Percentiles rank a stretch among this genome's conserved stretches.
Evolutionary conservation across 2,888 invertebrate species (phyloP).

Genomic region (Conops quadrifasciatus): DNA sequence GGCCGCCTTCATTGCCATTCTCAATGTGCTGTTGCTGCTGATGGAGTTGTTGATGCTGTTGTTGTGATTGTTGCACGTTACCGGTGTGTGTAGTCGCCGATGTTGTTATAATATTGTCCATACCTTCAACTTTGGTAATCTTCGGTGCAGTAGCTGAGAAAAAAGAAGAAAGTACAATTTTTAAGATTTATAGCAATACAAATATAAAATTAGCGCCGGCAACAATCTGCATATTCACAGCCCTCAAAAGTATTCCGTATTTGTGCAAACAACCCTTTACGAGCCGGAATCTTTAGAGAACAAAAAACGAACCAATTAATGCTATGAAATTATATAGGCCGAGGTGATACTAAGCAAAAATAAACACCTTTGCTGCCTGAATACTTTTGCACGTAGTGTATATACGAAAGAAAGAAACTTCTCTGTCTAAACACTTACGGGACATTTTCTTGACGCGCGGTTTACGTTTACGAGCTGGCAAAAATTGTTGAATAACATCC

Average conservation of each 20-base stretch:
- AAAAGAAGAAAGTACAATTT: not conserved
- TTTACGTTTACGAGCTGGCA: conserved; percentile 68
- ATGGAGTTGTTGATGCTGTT: conserved; percentile 51
- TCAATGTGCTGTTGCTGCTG: conserved; percentile 53
- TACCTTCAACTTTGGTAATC: conserved; percentile 62
- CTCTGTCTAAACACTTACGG: conserved; percentile 51
- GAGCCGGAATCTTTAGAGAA: too few species aligned
- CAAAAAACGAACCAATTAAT: not conserved
- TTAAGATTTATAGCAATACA: too few species aligned
- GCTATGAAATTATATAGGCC: not conserved
- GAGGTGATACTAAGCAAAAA: too few species aligned
- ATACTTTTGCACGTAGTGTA: too few species aligned
- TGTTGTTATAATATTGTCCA: conserved; percentile 62
- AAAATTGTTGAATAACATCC: conserved; percentile 66
- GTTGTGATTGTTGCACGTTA: conserved; percentile 42
- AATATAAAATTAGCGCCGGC: too few species aligned
- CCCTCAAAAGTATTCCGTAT: too few species aligned
- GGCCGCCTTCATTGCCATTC: conserved; percentile 55
- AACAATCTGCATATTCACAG: too few species aligned
- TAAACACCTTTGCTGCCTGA: too few species aligned
- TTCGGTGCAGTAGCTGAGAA: conserved; percentile 58
- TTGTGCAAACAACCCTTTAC: too few species aligned
- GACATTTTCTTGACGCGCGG: conserved; percentile 67
- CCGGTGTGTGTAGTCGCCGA: conserved; percentile 56
- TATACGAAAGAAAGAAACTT: too few species aligned